These are phyloP conservation scores for Tapirus terrestris DNA, from an alignment of 2,113 vertebrate genomes.

Conservation along the genomic window DNA sequence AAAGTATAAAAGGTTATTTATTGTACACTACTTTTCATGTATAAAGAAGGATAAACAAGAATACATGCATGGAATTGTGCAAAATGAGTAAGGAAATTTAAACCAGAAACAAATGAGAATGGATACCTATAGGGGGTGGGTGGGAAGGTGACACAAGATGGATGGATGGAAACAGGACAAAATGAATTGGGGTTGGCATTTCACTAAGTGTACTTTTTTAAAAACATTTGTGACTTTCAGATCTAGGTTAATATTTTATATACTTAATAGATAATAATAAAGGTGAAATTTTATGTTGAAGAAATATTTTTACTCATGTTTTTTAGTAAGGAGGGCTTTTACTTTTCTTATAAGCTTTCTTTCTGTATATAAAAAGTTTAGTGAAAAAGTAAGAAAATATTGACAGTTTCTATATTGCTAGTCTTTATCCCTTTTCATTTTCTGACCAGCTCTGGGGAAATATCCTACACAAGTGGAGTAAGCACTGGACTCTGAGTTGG, in stretches of 20 bases:
- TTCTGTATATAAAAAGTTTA: neutral
- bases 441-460: neutral
- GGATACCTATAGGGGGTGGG: neutral
- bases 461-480: neutral
- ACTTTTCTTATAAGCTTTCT: neutral
- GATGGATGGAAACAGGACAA: neutral
- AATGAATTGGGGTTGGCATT: neutral
- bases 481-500: neutral
- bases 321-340: neutral
- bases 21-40: neutral
- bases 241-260: neutral
- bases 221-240: neutral
- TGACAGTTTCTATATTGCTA: constrained; percentile 33
- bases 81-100: neutral
- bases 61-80: neutral
- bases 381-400: constrained; percentile 31
- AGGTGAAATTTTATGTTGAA: neutral
- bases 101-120: neutral
- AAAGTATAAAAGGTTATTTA: neutral
- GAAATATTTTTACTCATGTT: neutral
- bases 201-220: neutral
- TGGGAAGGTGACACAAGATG: neutral
- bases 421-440: constrained; percentile 48
- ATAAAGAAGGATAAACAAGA: neutral
- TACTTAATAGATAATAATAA: neutral